Percentiles rank a stretch among this genome's conserved stretches.
Conservation (phyloP, 2,888 invertebrate species). For the Drosophila borborema region DNA sequence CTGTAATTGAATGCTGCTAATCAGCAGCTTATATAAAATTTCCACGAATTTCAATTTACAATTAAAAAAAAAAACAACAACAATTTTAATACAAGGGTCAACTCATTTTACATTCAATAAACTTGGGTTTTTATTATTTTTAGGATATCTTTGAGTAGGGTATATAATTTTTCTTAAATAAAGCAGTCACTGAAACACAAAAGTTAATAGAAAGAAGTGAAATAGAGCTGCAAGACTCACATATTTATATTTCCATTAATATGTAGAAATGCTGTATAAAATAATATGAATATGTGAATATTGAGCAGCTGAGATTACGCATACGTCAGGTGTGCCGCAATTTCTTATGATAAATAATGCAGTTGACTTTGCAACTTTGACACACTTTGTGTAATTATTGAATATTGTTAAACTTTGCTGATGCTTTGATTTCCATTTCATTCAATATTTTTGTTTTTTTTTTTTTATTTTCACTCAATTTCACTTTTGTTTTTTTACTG, state of each 20-base stretch:
- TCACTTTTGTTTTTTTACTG: slow-evolving; percentile 28
- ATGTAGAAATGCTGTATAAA: not conserved
- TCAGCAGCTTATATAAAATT: not conserved
- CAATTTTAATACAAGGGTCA: not conserved
- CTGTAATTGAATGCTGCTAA: slow-evolving; percentile 4
- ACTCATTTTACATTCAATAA: not conserved
- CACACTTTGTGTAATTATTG: not conserved
- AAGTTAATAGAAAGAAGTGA: not conserved
- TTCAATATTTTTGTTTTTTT: not conserved
- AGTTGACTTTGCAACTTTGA: slow-evolving; percentile 3
- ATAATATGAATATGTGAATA: too few relatives aligned
- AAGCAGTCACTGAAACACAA: not conserved
- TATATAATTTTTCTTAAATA: not conserved
- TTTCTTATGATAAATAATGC: slow-evolving; percentile 61
- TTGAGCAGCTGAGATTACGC: not conserved
- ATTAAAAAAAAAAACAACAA: not conserved
- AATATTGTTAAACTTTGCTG: not conserved
- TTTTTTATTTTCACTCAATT: slow-evolving; percentile 28
- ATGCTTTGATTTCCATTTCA: slow-evolving; percentile 15
- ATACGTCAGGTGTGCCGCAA: slow-evolving; percentile 4
- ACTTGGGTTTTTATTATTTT: not conserved
- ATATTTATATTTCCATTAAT: not conserved
- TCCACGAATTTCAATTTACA: not conserved
- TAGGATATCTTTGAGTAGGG: too few relatives aligned
- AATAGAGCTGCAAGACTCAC: not conserved